A percentile compares a stretch with the other conserved stretches of the same genome.
These are phyloP conservation scores for Apamea anceps DNA, from an alignment of 2,888 invertebrate genomes.

Conservation along the genomic window DNA sequence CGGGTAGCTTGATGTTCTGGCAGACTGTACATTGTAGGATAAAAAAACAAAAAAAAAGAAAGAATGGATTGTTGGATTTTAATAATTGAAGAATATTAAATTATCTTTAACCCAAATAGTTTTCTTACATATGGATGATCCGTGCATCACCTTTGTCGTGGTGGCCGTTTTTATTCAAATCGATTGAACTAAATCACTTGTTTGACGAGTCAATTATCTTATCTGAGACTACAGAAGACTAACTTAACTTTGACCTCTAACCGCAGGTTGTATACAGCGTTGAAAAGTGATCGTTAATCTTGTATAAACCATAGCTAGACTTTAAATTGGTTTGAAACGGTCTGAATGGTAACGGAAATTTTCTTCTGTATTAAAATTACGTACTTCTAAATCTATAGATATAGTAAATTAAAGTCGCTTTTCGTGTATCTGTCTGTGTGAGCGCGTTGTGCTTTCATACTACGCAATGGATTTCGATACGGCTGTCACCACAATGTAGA, in stretches of 20 bases:
- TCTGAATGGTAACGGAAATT: background rate
- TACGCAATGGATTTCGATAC: background rate
- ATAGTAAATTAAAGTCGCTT: background rate
- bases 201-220: slow-evolving; percentile 3
- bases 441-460: background rate
- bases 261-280: background rate
- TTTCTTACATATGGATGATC: too few relatives aligned
- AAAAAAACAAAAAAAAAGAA: too few relatives aligned
- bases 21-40: too few relatives aligned
- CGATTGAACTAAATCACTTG: background rate
- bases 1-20: too few relatives aligned
- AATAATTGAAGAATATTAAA: too few relatives aligned
- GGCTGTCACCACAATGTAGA: background rate
- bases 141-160: background rate
- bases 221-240: background rate
- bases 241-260: slow-evolving; percentile 6
- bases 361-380: background rate
- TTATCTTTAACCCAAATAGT: too few relatives aligned
- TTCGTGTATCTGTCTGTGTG: background rate
- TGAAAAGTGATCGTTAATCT: background rate
- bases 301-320: background rate
- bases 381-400: background rate
- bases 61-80: too few relatives aligned
- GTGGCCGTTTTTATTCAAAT: background rate
- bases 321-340: background rate